Evolutionary conservation across 2,888 invertebrate genomes (phyloP).

Genomic region (Leistus spinibarbis): DNA sequence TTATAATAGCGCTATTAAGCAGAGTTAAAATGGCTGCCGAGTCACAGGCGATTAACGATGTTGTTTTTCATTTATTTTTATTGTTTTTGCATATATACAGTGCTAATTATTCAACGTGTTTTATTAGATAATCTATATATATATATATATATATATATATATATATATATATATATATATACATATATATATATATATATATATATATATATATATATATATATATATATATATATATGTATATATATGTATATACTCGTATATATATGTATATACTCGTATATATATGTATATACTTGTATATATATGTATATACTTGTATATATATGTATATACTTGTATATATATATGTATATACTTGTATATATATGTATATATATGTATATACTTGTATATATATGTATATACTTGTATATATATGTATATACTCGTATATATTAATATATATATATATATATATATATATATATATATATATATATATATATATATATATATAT

Average conservation of each 20-base stretch:
- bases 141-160: too few relatives aligned
- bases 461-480: neutral
- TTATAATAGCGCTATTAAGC: too few relatives aligned
- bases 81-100: too few relatives aligned
- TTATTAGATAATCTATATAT: too few relatives aligned
- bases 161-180: slow-evolving; percentile 16
- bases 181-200: neutral
- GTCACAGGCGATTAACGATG: too few relatives aligned
- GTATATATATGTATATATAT: neutral
- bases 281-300: slow-evolving; percentile 30
- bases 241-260: slow-evolving; percentile 25
- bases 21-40: too few relatives aligned
- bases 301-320: slow-evolving; percentile 32
- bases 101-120: too few relatives aligned
- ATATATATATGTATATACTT: neutral
- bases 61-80: too few relatives aligned
- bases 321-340: slow-evolving; percentile 26
- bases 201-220: slow-evolving; percentile 9
- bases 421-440: neutral
- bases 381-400: neutral
- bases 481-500: neutral
- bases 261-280: slow-evolving; percentile 31
- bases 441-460: neutral
- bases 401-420: neutral
- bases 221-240: slow-evolving; percentile 25